Conservation (phyloP, 2,797 vertebrate species). For the Emys orbicularis region DNA sequence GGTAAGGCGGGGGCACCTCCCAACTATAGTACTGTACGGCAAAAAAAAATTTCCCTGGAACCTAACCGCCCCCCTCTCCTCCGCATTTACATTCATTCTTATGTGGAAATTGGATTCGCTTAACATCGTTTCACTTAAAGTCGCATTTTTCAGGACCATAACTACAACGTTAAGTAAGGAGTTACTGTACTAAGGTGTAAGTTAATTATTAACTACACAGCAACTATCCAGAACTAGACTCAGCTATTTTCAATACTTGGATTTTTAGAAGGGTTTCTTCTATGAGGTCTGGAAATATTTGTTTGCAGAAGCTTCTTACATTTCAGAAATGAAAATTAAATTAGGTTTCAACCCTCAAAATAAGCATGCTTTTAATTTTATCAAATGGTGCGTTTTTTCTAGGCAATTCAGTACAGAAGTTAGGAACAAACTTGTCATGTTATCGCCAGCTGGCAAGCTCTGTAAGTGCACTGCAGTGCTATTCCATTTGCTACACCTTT, state of each 20-base stretch:
- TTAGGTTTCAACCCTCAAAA: background rate
- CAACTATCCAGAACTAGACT: constrained; percentile 8
- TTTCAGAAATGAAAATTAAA: background rate
- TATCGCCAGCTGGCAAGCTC: background rate
- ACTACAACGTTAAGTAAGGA: too few species aligned
- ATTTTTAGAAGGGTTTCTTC: background rate
- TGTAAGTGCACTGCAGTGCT: background rate
- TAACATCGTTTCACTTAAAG: too few species aligned
- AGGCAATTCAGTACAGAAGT: background rate
- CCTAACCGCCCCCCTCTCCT: too few species aligned
- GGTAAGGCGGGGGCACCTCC: too few species aligned
- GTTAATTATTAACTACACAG: background rate
- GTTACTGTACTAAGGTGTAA: background rate
- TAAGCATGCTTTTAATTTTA: background rate
- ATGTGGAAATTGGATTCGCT: too few species aligned
- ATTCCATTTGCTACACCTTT: background rate
- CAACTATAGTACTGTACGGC: too few species aligned
- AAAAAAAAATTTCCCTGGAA: too few species aligned
- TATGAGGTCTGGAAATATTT: background rate
- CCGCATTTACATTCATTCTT: too few species aligned
- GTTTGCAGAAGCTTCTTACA: background rate
- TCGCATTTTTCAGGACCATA: too few species aligned
- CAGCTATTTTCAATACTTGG: background rate
- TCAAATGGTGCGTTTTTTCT: background rate
- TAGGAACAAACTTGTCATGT: background rate